Base-by-base conservation (phyloP, 2,797 vertebrate genomes). In the Brotula barbata region DNA sequence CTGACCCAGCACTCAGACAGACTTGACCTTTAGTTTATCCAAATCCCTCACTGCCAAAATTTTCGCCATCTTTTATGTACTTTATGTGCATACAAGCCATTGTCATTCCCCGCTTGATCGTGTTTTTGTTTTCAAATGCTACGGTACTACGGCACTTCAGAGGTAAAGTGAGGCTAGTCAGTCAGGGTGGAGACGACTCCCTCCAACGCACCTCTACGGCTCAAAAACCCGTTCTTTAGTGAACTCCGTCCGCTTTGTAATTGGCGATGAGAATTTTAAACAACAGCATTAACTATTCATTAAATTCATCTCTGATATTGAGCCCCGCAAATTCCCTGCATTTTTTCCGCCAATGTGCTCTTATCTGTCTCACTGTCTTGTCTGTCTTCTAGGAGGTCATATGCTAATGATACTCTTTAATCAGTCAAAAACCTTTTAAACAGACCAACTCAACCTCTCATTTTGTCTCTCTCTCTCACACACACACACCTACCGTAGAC, bases 11-110 rank as follows among this genome's bases (percentile, higher is more conserved):
- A 37, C 59, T 50, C 51, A 21, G 60, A 48, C 40, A 45, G 48
- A 11, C n/a, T 49, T 66, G 65, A 75, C 73, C 63, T 75, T 70
- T 57, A 51, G 14, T 61, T 14, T 60, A 6, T 52, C 42, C 60
- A 36, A 19, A 47, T 10, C 12, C 23, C 28, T 56, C 46, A 40
- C 37, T 36, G 31, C 2, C 7, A 16, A 1, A 1, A 4, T 23
- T 23, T 45, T 50, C 37, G n/a, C 2, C 4, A 6, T 53, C 31
- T 55, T 49, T 33, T 40, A 5, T 16, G 15, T 33, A 6, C 31
- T 33, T 33, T 33, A 28, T 28, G 31, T 20, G 37, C 50, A 44
- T 50, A 47, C 36, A 50, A 47, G 10, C 13, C 45, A 22, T 11
- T 42, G 4, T 28, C 25, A 4, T 31, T 10, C 25, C 15, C 15